Evolutionary conservation across 1,140 invertebrate species (phyloP), one percentile per base, ranked within the genome.

Genomic region (Drosophila simulans): DNA sequence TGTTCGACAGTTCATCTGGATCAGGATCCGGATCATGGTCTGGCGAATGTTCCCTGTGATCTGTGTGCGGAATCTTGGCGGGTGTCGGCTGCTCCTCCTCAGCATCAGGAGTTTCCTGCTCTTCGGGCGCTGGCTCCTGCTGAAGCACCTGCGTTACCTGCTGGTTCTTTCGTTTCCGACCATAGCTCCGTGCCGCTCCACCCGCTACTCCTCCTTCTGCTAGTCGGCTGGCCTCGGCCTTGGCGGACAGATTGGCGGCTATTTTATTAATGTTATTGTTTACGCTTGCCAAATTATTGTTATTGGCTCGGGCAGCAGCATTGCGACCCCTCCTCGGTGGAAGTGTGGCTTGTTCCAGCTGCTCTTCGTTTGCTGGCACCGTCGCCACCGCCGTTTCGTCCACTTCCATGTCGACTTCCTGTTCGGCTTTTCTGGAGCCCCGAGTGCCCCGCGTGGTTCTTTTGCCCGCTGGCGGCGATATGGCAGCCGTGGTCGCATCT

Each of bases 221-320:
- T 20, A 80, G 53, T 0, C 80, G 68, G 42, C 68, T 80, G 20
- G 89, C 88, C 42, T 86, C 84, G 17, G 90, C 90, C 25, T 91
- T 91, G 39, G 90, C 90, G 13, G 86, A 90, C 17, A 91, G 25
- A 65, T 37, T 91, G 22, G 86, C 90, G 0, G 86, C 90, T 12
- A 91, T 91, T 52, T 91, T 91, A 35, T 90, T 91, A 11, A 91
- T 91, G 52, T 91, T 91, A 55, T 91, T 91, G 31, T 90, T 91
- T 4, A 54, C 84, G 75, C 62, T 91, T 5, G 77, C 73, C 48
- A 57, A 43, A 40, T 85, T 85, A 27, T 88, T 91, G 55, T 88
- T 91, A 40, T 79, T 76, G 7, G 79, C 77, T 5, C 90, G 90
- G 0, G 75, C 62, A 2, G 77, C 60, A 3, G 80, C 58, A 17